Conservation (phyloP, 2,113 vertebrate species). For the Anser brachyrhynchus region DNA sequence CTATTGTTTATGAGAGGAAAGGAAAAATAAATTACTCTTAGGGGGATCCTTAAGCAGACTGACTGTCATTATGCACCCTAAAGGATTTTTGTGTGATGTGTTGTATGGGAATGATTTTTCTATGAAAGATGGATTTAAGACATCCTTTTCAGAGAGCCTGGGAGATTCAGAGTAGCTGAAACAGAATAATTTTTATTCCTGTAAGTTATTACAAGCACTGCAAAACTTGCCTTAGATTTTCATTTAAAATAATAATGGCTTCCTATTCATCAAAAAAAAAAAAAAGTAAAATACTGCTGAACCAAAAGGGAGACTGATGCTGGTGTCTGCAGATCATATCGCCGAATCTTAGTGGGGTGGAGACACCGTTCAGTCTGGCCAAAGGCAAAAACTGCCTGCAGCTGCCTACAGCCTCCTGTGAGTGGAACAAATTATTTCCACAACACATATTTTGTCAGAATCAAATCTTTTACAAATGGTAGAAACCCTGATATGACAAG, state of each 20-base stretch:
- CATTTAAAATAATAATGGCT: background rate
- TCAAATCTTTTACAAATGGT: background rate
- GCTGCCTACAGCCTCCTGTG: background rate
- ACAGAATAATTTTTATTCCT: background rate
- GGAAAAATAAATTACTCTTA: background rate
- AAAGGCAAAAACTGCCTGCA: background rate
- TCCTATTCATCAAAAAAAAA: background rate
- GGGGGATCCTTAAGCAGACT: background rate
- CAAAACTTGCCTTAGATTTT: background rate
- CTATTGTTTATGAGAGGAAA: background rate
- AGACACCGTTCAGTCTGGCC: background rate
- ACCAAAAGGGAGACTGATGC: background rate
- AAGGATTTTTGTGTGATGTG: background rate
- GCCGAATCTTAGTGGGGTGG: fast-evolving
- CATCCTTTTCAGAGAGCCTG: background rate
- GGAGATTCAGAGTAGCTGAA: background rate
- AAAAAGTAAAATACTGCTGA: background rate
- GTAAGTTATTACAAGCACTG: background rate
- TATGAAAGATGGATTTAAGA: background rate
- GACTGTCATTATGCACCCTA: background rate
- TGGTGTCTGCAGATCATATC: background rate
- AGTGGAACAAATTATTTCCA: background rate
- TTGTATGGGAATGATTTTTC: background rate
- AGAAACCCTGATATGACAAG: background rate
- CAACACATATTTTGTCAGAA: background rate